phyloP scores from a whole-genome alignment of 2,888 invertebrate genomes.

The Dynastes tityus region DNA sequence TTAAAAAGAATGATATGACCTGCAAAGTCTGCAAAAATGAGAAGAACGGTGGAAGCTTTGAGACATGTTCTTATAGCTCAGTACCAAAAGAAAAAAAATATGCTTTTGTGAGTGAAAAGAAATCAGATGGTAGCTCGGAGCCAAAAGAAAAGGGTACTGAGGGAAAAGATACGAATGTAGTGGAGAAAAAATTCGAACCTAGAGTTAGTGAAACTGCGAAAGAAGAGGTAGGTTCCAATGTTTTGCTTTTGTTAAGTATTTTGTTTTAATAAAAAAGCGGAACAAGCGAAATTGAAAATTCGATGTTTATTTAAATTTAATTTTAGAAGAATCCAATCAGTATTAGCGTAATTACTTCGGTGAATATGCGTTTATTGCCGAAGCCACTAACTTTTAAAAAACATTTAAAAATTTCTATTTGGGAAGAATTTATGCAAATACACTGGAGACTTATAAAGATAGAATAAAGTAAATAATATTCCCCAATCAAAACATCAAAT shows the following conservation, averaged over 20 bases:
- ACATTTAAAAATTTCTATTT: too few relatives aligned
- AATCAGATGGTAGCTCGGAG: conserved; percentile 74
- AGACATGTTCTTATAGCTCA: conserved; percentile 85
- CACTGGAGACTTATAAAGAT: too few relatives aligned
- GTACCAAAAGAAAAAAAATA: conserved; percentile 82
- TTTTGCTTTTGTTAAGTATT: background rate
- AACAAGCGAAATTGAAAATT: too few relatives aligned
- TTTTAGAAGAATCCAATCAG: background rate
- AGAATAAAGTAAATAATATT: too few relatives aligned
- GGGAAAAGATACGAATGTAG: conserved; percentile 22
- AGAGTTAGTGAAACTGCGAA: conserved; percentile 15
- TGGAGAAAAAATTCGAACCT: conserved; percentile 25
- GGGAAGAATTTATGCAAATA: too few relatives aligned
- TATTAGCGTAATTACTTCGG: too few relatives aligned
- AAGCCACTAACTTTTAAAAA: too few relatives aligned
- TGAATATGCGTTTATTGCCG: too few relatives aligned
- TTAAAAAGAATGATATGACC: conserved; percentile 77
- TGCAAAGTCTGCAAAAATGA: conserved; percentile 84
- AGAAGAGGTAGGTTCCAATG: conserved; percentile 9
- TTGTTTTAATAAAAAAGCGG: too few relatives aligned
- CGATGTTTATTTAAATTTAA: too few relatives aligned
- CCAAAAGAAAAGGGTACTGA: conserved; percentile 57
- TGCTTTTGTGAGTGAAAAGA: conserved; percentile 78
- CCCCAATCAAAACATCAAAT: too few relatives aligned
- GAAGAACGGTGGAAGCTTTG: conserved; percentile 83